These are phyloP conservation scores for Prunella fulvescens DNA, from an alignment of 2,113 vertebrate genomes.

Conservation along the genomic window DNA sequence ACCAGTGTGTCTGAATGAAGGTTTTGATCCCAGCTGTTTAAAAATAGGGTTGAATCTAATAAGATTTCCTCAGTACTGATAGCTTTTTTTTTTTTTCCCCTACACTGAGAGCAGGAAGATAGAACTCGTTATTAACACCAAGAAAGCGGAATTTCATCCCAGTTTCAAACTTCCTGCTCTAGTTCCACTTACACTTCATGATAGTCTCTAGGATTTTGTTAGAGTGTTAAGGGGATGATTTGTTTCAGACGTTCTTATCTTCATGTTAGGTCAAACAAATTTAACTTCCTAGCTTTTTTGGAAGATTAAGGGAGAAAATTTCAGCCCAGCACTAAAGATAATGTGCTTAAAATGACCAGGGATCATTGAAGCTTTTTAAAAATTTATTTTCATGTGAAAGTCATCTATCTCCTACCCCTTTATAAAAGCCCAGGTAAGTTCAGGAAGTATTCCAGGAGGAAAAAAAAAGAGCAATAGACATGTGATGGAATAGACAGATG, in stretches of 20 bases:
- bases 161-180: background rate
- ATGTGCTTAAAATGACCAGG: background rate
- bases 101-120: background rate
- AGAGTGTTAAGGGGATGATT: background rate
- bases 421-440: background rate
- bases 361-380: background rate
- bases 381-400: background rate
- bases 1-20: constrained; percentile 27
- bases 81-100: background rate
- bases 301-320: background rate
- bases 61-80: background rate
- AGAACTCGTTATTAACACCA: background rate
- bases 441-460: background rate
- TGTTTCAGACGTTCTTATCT: background rate
- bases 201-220: background rate
- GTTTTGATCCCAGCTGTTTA: constrained; percentile 29
- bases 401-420: background rate
- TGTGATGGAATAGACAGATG: background rate
- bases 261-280: background rate
- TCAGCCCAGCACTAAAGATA: background rate
- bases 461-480: background rate
- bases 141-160: background rate
- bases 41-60: constrained; percentile 13
- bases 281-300: background rate
- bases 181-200: background rate